phyloP scores from a whole-genome alignment of 2,113 vertebrate species.

The Parus major region DNA sequence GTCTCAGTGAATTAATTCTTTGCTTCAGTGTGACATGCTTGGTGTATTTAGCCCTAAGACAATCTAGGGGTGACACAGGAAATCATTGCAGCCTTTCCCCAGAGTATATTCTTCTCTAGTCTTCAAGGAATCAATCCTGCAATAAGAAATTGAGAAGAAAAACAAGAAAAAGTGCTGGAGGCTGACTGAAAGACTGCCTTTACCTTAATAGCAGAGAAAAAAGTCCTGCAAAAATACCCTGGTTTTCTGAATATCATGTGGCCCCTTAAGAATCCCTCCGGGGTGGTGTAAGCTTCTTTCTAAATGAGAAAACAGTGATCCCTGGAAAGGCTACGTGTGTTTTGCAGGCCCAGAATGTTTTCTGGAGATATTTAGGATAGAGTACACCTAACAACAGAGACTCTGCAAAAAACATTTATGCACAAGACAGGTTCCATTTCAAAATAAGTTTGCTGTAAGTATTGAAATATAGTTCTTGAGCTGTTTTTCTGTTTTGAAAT shows the following conservation, averaged over 20 bases:
- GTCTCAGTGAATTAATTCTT: constrained; percentile 58
- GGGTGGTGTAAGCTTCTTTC: background rate
- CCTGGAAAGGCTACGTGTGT: background rate
- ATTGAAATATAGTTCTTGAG: background rate
- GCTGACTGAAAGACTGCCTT: background rate
- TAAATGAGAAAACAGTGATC: background rate
- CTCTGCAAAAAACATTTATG: background rate
- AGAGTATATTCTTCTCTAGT: constrained; percentile 30
- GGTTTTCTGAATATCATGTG: background rate
- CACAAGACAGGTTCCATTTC: background rate
- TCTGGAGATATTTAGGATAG: background rate
- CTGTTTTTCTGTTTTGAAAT: background rate
- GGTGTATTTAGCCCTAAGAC: constrained; percentile 61
- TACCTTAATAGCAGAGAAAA: constrained; percentile 9
- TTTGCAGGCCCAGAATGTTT: background rate
- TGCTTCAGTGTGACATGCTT: constrained; percentile 53
- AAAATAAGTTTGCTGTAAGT: background rate
- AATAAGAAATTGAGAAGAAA: constrained; percentile 54
- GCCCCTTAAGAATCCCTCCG: background rate
- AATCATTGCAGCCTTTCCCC: constrained; percentile 49
- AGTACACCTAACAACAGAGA: background rate
- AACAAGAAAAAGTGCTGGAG: constrained; percentile 60
- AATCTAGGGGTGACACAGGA: constrained; percentile 48
- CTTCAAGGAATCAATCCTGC: constrained; percentile 56
- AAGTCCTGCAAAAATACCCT: constrained; percentile 1